A percentile compares a stretch with the other conserved stretches of the same genome.
These are phyloP conservation scores for Julus scanicus DNA, from an alignment of 2,888 invertebrate species.

Conservation along the genomic window DNA sequence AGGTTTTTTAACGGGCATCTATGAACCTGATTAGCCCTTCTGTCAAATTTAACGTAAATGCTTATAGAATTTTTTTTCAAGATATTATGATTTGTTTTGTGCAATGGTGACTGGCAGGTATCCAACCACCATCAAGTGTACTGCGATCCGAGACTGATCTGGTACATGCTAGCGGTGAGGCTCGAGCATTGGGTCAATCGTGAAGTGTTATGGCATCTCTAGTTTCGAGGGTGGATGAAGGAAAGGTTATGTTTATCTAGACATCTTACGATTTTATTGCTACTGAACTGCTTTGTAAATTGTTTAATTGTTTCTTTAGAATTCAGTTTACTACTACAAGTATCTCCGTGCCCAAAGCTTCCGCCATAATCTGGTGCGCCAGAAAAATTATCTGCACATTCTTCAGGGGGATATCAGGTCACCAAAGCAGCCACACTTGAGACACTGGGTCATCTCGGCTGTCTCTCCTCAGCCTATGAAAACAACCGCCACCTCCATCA, in stretches of 20 bases:
- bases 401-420: constrained; percentile 74
- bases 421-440: constrained; percentile 69
- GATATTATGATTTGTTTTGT: neutral
- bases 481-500: constrained; percentile 39
- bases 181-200: constrained; percentile 21
- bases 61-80: too few species aligned
- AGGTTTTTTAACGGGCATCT: too few species aligned
- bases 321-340: constrained; percentile 70
- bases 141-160: constrained; percentile 61
- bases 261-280: neutral
- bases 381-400: constrained; percentile 86
- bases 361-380: constrained; percentile 87
- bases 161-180: neutral
- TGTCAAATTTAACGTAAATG: too few species aligned
- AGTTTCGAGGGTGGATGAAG: constrained; percentile 48
- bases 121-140: constrained; percentile 57
- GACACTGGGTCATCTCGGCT: constrained; percentile 67
- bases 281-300: neutral
- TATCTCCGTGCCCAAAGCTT: constrained; percentile 85
- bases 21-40: too few species aligned
- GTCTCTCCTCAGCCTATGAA: constrained; percentile 58
- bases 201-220: neutral
- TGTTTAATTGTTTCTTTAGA: constrained; percentile 51
- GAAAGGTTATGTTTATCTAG: neutral
- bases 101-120: neutral